A percentile compares a stretch with the other conserved stretches of the same genome.
Conservation (phyloP, 2,888 invertebrate genomes). For the Perdita meconis region DNA sequence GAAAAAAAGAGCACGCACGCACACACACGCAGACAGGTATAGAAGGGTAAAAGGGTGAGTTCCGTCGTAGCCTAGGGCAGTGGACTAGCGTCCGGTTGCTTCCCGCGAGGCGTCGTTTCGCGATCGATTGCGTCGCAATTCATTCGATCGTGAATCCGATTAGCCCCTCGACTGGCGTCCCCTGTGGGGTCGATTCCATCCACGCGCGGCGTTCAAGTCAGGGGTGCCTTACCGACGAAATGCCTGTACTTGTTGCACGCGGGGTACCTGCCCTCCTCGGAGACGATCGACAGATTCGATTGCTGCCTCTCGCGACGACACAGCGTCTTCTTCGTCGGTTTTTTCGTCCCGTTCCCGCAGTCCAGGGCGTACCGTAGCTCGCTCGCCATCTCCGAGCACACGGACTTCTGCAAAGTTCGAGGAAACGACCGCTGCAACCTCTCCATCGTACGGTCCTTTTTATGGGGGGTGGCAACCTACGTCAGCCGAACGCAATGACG, state of each 20-base stretch:
- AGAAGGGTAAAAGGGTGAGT: slow-evolving; percentile 27
- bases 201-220: slow-evolving; percentile 65
- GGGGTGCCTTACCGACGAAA: slow-evolving; percentile 77
- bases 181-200: neutral
- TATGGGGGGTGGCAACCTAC: neutral
- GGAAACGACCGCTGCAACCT: slow-evolving; percentile 44
- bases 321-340: slow-evolving; percentile 66
- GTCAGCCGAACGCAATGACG: slow-evolving; percentile 51
- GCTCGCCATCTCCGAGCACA: slow-evolving; percentile 90
- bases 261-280: slow-evolving; percentile 70
- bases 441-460: slow-evolving; percentile 6
- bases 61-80: slow-evolving; percentile 9
- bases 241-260: slow-evolving; percentile 76
- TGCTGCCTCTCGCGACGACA: slow-evolving; percentile 69
- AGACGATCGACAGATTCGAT: slow-evolving; percentile 75
- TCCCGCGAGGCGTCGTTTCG: neutral
- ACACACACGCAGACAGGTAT: slow-evolving; percentile 28
- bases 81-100: slow-evolving; percentile 11
- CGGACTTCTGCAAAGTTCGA: slow-evolving; percentile 86
- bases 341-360: slow-evolving; percentile 84
- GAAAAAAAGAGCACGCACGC: slow-evolving; percentile 12
- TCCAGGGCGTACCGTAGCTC: slow-evolving; percentile 89
- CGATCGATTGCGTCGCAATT: slow-evolving; percentile 26
- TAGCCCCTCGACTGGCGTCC: neutral
- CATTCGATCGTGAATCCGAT: slow-evolving; percentile 12